Percentiles rank a stretch among this genome's conserved stretches.
Conservation (phyloP, 1,140 invertebrate species). For the Drosophila subpulchrella region DNA sequence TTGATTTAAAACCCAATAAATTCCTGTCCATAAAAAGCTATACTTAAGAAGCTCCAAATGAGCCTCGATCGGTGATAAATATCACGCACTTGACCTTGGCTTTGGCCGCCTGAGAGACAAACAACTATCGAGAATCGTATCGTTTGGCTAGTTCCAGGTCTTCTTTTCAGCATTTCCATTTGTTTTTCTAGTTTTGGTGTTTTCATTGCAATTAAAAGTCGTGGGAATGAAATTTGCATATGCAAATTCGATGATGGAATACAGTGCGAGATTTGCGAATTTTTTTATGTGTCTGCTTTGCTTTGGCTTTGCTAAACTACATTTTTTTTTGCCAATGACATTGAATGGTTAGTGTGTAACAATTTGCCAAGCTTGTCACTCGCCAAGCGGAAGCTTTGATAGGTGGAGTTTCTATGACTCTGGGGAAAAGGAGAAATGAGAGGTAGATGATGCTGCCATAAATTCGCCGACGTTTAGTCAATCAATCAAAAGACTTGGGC, state of each 20-base stretch:
- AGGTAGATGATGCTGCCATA: constrained; percentile 32
- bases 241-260: constrained; percentile 61
- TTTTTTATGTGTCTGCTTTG: constrained; percentile 26
- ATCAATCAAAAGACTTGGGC: constrained; percentile 64
- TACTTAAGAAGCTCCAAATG: constrained; percentile 11
- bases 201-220: constrained; percentile 70
- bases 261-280: constrained; percentile 47
- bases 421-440: constrained; percentile 19
- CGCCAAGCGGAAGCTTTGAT: constrained; percentile 45
- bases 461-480: constrained; percentile 18
- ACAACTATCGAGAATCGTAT: constrained; percentile 51
- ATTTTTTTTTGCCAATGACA: constrained; percentile 61
- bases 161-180: constrained; percentile 43
- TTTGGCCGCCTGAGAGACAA: constrained; percentile 27
- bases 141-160: constrained; percentile 40
- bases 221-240: constrained; percentile 79
- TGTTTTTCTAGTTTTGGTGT: constrained; percentile 22
- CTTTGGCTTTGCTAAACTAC: constrained; percentile 13
- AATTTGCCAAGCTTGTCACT: constrained; percentile 44
- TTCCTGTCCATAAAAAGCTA: neutral
- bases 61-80: constrained; percentile 31
- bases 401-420: constrained; percentile 35
- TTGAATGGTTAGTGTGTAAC: constrained; percentile 55
- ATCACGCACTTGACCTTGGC: constrained; percentile 27
- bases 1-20: neutral